Percentiles rank a stretch among this genome's conserved stretches.
phyloP scores from a whole-genome alignment of 2,113 vertebrate species.

The Todiramphus chloris region DNA sequence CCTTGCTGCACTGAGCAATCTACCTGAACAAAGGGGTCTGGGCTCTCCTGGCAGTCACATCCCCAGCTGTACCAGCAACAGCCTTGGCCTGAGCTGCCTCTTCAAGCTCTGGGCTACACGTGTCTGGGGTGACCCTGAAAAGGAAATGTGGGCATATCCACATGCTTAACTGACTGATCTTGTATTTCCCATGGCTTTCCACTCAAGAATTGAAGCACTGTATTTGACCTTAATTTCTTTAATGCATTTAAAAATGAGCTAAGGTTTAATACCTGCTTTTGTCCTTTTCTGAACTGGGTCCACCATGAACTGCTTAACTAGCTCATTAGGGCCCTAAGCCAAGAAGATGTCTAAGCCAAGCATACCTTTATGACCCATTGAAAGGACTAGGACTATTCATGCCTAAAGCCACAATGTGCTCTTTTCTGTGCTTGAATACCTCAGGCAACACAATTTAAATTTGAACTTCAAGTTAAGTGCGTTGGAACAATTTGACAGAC shows the following conservation, averaged over 20 bases:
- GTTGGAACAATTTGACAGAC: background rate
- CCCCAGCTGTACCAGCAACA: background rate
- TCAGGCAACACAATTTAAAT: background rate
- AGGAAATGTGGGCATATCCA: background rate
- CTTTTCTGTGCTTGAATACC: background rate
- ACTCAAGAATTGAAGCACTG: background rate
- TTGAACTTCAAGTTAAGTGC: background rate
- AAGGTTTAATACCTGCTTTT: background rate
- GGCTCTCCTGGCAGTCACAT: background rate
- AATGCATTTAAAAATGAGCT: background rate
- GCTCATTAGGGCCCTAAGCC: background rate
- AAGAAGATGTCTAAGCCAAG: background rate
- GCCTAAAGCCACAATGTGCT: background rate
- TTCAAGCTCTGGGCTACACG: background rate
- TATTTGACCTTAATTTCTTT: background rate
- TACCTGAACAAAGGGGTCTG: background rate
- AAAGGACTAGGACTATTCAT: background rate
- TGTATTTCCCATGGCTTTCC: accelerated
- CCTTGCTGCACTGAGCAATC: background rate
- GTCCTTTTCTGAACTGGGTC: background rate
- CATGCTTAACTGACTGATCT: background rate
- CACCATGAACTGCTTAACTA: background rate
- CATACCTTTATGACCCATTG: background rate
- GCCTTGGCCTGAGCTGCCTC: background rate
- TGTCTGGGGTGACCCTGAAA: background rate